Base-by-base conservation (phyloP, 1,140 invertebrate species). In the Pemphigus obesinymphae region DNA sequence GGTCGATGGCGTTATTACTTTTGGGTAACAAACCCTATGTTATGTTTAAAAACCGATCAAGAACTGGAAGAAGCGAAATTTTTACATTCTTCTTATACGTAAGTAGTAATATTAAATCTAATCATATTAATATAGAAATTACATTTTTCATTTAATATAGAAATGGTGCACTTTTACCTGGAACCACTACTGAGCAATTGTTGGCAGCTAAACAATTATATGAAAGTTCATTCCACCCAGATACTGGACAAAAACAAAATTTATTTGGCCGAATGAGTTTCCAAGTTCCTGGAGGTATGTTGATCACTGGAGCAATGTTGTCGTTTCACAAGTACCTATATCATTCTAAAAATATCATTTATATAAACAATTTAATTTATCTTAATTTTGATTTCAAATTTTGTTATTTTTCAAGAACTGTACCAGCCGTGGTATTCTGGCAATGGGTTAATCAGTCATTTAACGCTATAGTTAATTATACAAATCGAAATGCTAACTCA, bases 361-460 rank as follows among this genome's bases (percentile, higher is more conserved):
- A n/a, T n/a, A n/a, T n/a, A n/a, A n/a, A n/a, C n/a, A n/a, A n/a
- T n/a, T n/a, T n/a, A n/a, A n/a, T n/a, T n/a, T 2, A 17, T 53
- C 1, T 40, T 78, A 58, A 26, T 58, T 1, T 3, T 58, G 11
- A 37, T 23, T 37, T 58, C 13, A 58, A 23, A 58, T 34, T 80
- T 45, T n/a, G n/a, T n/a, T n/a, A n/a, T 50, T 80, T 72, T 68
- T 68, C 7, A 85, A 94, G 93, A 87, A 92, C 93, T 34, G 92
- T 92, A 0, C 89, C 92, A 3, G 93, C 93, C 3, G 94, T 96
- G 4, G 89, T 96, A 37, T 96, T 96, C 87, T 97, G 95, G 95
- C 95, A 97, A 86, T 97, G 95, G 95, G 88, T 92, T 26, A 97
- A 97, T 89, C 95, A 97, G 87, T 95, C 95, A 0, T 97, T 96